Evolutionary conservation across 2,113 vertebrate species (phyloP), one percentile per base, ranked within the genome.

Genomic region (Semicossyphus pulcher): DNA sequence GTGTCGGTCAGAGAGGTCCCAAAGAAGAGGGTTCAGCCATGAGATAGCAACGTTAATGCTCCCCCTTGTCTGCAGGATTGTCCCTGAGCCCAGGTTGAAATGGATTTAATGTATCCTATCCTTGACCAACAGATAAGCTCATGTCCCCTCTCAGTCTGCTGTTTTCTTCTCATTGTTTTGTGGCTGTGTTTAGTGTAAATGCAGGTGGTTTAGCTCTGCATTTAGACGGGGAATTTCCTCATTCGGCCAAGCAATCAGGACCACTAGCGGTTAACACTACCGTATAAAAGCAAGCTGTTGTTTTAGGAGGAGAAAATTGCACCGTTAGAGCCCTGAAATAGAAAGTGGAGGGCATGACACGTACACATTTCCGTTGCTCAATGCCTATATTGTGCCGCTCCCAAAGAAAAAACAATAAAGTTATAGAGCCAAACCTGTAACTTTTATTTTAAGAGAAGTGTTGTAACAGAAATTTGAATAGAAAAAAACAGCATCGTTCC

Each of bases 241-340:
- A n/a, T 34, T 49, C 42, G 34, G 63, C 48, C 31, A 53, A 66
- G 59, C 36, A 73, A 69, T 49, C 18, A 10, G 65, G 36, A 49
- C 53, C 61, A 48, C 25, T 52, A 8, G 29, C 1, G 44, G 25
- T 78, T 61, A 60, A 69, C 71, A 47, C 42, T 5, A 23, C 26
- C 60, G 29, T 74, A 75, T 82, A 53, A 74, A 88, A 70, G 47
- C 54, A 53, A 53, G 34, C 71, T 44, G 82, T 88, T 87, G 78
- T 83, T 83, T 87, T 54, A 68, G 57, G 67, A 71, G 76, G 45
- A 72, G 74, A 70, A 86, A 84, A 88, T 84, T 80, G 69, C 72
- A 83, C 58, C 5, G 41, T 63, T 78, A 63, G 49, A 54, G 49
- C 23, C 62, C 53, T 32, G 65, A 81, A 88, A 88, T 73, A 88